Evolutionary conservation across 2,113 vertebrate genomes (phyloP).

Genomic region (Hymenochirus boettgeri): DNA sequence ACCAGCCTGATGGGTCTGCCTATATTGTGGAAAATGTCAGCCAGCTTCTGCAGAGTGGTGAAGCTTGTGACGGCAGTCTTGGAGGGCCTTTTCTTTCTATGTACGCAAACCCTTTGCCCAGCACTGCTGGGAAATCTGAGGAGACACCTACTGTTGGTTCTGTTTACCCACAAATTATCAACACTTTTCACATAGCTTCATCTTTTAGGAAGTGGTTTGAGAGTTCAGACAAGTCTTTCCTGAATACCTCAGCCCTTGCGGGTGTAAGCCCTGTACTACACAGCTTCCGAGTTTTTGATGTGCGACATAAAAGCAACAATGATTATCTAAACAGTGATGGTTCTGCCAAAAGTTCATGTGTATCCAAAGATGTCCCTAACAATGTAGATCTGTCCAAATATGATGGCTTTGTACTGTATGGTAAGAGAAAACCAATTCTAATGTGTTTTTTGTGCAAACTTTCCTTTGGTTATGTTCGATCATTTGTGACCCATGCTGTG

Average conservation of each 20-base stretch:
- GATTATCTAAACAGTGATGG: constrained; percentile 99
- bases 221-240: constrained; percentile 92
- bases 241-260: constrained; percentile 98
- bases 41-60: constrained; percentile 92
- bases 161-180: constrained; percentile 97
- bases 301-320: constrained; percentile 99
- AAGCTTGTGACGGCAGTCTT: constrained; percentile 58
- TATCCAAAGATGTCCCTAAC: constrained; percentile 99
- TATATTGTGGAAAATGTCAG: constrained; percentile 97
- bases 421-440: constrained; percentile 97
- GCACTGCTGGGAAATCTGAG: constrained; percentile 72
- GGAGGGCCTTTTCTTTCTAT: constrained; percentile 68
- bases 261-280: constrained; percentile 98
- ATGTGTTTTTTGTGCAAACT: constrained; percentile 99
- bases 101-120: constrained; percentile 81
- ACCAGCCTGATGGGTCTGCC: constrained; percentile 96
- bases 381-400: constrained; percentile 99
- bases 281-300: constrained; percentile 98
- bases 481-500: constrained; percentile 95
- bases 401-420: constrained; percentile 93
- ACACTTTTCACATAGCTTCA: constrained; percentile 99
- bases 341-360: constrained; percentile 99
- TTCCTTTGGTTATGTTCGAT: constrained; percentile 95
- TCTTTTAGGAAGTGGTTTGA: constrained; percentile 99
- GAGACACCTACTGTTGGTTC: constrained; percentile 76